A percentile compares a stretch with the other conserved stretches of the same genome.
Evolutionary conservation across 2,888 invertebrate species (phyloP).

Genomic region (Drosophila subsilvestris): DNA sequence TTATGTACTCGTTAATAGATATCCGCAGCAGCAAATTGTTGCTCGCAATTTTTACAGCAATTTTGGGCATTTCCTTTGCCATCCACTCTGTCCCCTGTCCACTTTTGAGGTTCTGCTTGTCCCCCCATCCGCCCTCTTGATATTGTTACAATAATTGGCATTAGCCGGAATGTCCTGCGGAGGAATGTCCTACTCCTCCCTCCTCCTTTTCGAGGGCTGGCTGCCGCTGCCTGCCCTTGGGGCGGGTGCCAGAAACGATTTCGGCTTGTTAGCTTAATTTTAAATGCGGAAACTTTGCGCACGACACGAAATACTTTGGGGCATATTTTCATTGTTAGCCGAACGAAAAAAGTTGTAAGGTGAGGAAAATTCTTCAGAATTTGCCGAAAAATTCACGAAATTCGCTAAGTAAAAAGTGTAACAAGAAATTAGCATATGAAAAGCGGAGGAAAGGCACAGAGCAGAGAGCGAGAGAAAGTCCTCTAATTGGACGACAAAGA

Average conservation of each 20-base stretch:
- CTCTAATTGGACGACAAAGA: constrained; percentile 33
- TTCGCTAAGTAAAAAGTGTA: constrained; percentile 25
- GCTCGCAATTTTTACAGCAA: constrained; percentile 42
- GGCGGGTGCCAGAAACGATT: constrained; percentile 38
- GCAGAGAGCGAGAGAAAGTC: neutral
- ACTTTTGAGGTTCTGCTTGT: constrained; percentile 15
- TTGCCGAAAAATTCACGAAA: constrained; percentile 1
- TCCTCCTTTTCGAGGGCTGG: too few relatives aligned
- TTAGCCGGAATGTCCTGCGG: constrained; percentile 42
- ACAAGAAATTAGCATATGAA: constrained; percentile 33
- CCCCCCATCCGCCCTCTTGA: neutral
- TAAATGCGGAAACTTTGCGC: constrained; percentile 47
- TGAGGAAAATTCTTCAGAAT: constrained; percentile 23
- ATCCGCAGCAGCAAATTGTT: constrained; percentile 12
- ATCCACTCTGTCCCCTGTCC: neutral
- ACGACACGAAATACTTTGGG: constrained; percentile 35
- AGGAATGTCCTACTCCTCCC: neutral
- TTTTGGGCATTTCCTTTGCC: constrained; percentile 23
- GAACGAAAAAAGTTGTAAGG: constrained; percentile 26
- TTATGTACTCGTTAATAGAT: constrained; percentile 35
- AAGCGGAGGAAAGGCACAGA: neutral
- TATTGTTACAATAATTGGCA: constrained; percentile 59
- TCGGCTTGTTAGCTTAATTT: constrained; percentile 59
- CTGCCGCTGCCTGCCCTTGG: neutral
- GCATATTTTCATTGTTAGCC: constrained; percentile 32